A percentile compares a stretch with the other conserved stretches of the same genome.
Evolutionary conservation across 2,113 vertebrate species (phyloP).

Genomic region (Corythoichthys intestinalis): DNA sequence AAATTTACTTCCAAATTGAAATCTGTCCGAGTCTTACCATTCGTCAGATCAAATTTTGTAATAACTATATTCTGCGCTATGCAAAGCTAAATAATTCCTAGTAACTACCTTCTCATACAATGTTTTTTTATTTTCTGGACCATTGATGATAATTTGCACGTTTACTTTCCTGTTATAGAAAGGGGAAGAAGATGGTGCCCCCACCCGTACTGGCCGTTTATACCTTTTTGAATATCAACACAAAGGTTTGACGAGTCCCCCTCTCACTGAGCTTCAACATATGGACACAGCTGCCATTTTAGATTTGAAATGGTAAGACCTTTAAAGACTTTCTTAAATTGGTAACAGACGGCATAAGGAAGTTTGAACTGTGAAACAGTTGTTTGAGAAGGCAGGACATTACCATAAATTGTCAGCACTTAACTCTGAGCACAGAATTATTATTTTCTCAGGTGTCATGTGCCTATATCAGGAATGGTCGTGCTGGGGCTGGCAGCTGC

Average conservation of each 20-base stretch:
- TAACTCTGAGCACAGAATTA: neutral
- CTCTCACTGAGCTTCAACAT: constrained; percentile 80
- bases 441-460: constrained; percentile 79
- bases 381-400: neutral
- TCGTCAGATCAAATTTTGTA: no score
- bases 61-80: no score
- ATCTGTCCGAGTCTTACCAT: no score
- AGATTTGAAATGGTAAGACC: constrained; percentile 87
- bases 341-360: neutral
- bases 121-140: neutral
- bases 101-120: no score
- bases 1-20: no score
- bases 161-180: constrained; percentile 45
- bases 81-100: no score
- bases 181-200: constrained; percentile 53
- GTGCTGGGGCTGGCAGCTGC: constrained; percentile 82
- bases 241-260: constrained; percentile 57
- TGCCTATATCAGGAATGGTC: constrained; percentile 72
- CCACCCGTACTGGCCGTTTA: constrained; percentile 78
- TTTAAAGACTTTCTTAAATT: neutral
- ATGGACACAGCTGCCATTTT: constrained; percentile 82
- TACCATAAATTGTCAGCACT: neutral
- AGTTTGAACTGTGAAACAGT: no score
- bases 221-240: constrained; percentile 81
- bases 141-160: neutral